Conservation (phyloP, 2,113 vertebrate genomes). For the Anser cygnoides region DNA sequence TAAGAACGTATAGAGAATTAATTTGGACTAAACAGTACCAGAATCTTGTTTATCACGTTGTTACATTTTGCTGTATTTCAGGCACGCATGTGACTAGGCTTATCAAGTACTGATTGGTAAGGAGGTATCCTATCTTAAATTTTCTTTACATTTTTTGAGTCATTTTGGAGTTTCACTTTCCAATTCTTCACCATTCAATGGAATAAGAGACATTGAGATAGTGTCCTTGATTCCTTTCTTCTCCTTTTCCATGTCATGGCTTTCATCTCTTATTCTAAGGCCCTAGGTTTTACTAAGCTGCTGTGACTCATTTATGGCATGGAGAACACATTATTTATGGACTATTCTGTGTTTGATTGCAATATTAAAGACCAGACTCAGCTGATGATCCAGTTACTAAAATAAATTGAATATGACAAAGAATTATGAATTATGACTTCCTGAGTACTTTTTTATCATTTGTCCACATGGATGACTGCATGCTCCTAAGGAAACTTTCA, state of each 20-base stretch:
- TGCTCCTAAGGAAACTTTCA: not conserved
- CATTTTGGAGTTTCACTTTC: not conserved
- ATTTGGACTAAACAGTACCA: not conserved
- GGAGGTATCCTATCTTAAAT: not conserved
- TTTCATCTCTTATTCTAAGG: not conserved
- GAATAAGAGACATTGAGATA: not conserved
- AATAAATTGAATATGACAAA: not conserved
- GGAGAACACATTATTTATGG: not conserved
- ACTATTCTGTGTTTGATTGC: not conserved
- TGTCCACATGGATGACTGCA: not conserved
- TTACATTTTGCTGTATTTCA: not conserved
- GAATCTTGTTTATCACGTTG: not conserved
- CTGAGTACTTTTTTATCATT: not conserved
- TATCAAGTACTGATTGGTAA: not conserved
- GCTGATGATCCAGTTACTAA: not conserved
- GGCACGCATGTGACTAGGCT: accelerated
- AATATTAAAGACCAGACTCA: not conserved
- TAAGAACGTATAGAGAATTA: not conserved
- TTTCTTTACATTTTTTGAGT: not conserved
- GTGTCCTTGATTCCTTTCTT: not conserved
- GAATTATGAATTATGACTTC: not conserved
- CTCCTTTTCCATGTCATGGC: not conserved
- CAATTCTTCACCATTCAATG: not conserved
- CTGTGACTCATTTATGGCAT: not conserved
- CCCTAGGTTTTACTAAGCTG: not conserved